phyloP scores from a whole-genome alignment of 2,888 invertebrate genomes.

The Scelioninae gen. 2 region DNA sequence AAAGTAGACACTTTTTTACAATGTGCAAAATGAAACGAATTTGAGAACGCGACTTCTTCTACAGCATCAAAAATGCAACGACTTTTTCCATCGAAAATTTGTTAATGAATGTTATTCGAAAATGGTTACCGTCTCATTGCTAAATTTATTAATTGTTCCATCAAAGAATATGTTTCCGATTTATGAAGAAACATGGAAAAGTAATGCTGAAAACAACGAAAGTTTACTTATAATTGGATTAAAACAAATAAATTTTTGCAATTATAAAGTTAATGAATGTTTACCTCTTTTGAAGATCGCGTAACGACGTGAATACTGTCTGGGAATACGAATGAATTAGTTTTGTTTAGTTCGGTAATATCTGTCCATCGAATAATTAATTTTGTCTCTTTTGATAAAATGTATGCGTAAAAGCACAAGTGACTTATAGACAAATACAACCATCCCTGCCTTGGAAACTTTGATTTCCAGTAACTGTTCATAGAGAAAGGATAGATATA shows the following conservation, averaged over 20 bases:
- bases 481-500: constrained; percentile 1
- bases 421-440: constrained; percentile 97
- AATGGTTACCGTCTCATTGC: constrained; percentile 90
- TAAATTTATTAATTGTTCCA: constrained; percentile 96
- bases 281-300: constrained; percentile 82
- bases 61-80: too few relatives aligned
- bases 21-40: too few relatives aligned
- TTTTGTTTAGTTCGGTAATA: constrained; percentile 87
- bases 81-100: too few relatives aligned
- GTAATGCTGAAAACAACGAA: constrained; percentile 80
- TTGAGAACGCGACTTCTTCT: too few relatives aligned
- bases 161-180: constrained; percentile 91
- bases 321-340: constrained; percentile 86
- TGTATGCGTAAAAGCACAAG: constrained; percentile 96
- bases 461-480: constrained; percentile 92
- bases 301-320: constrained; percentile 92
- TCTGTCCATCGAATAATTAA: constrained; percentile 94
- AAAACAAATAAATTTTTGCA: too few relatives aligned
- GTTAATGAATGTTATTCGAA: too few relatives aligned
- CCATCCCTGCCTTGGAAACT: constrained; percentile 96
- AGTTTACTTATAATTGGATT: too few relatives aligned
- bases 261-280: too few relatives aligned
- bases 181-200: constrained; percentile 95
- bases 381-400: constrained; percentile 93
- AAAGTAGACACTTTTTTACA: too few relatives aligned